Base-by-base conservation (phyloP, 92 coral and sea anemone species). In the Palythoa caribaeorum region DNA sequence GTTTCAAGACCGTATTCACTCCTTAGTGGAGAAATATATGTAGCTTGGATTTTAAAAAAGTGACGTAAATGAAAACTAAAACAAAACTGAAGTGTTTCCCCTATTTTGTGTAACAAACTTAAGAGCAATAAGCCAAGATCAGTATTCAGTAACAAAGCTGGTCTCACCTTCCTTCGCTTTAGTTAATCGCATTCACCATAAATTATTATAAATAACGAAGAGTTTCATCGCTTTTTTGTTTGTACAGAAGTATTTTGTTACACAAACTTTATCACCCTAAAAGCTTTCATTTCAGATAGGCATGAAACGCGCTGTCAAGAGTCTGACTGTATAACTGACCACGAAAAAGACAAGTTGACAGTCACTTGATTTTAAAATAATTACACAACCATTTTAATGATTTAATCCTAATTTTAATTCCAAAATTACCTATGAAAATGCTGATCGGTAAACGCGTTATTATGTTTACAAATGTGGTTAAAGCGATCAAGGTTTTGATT, bases 231-330 rank as follows among this genome's bases (percentile, higher is more conserved):
- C 8, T 11, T 60, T 28, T 76, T 51, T n/a, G 20, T 6, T 57
- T 62, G 53, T 54, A 50, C 14, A n/a, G 15, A 21, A 47, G 14
- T 35, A 50, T 19, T 21, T 35, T 52, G 7, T 3, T 6, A 21
- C 40, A 38, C 48, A 65, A 51, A 59, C 47, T 51, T 62, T 28
- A 66, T 28, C 7, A 68, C 44, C 28, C 14, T 14, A 35, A 68
- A 14, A 50, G 20, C 16, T 44, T 65, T 16, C 62, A 47, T 21
- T 81, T 47, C n/a, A 54, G 36, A 48, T 72, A 1, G 10, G 36
- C 48, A 76, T 63, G 70, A 14, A 62, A 39, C n/a, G 38, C 66
- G 86, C 86, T 81, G 86, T 36, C 11, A 21, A 38, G 73, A 65
- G 76, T 65, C 86, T 81, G 74, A 19, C 35, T 10, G 55, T 50